A percentile compares a stretch with the other conserved stretches of the same genome.
phyloP scores from a whole-genome alignment of 2,797 vertebrate genomes.

The Petrocephalus schoutedeni region DNA sequence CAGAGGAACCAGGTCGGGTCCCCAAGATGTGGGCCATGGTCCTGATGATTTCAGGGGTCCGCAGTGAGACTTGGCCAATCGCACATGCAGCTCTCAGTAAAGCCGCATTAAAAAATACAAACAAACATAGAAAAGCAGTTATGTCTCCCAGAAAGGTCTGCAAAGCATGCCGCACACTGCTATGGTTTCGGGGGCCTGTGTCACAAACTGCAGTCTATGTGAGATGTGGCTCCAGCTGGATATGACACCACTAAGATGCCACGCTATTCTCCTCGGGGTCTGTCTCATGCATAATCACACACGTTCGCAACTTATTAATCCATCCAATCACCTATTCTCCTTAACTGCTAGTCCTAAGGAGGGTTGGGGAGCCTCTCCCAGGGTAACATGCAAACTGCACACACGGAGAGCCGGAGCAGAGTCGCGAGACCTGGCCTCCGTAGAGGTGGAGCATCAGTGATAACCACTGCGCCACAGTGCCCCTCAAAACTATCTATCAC shows the following conservation, averaged over 20 bases:
- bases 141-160: conserved; percentile 17
- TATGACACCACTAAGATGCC: background rate
- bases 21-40: background rate
- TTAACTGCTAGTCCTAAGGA: background rate
- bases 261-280: background rate
- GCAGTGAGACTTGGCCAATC: conserved; percentile 6
- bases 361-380: background rate
- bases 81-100: background rate
- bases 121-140: background rate
- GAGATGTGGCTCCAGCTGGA: background rate
- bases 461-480: background rate
- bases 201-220: background rate
- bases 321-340: background rate
- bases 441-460: background rate
- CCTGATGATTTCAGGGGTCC: background rate
- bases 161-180: background rate
- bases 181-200: background rate
- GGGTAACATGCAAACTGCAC: background rate
- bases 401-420: background rate
- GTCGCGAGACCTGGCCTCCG: background rate
- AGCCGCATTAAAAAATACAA: conserved; percentile 8
- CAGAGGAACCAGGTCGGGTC: background rate
- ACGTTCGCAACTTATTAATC: background rate
- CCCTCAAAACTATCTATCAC: background rate
- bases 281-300: background rate